Evolutionary conservation across 1,140 invertebrate genomes (phyloP).

Genomic region (Pseudoatta argentina): DNA sequence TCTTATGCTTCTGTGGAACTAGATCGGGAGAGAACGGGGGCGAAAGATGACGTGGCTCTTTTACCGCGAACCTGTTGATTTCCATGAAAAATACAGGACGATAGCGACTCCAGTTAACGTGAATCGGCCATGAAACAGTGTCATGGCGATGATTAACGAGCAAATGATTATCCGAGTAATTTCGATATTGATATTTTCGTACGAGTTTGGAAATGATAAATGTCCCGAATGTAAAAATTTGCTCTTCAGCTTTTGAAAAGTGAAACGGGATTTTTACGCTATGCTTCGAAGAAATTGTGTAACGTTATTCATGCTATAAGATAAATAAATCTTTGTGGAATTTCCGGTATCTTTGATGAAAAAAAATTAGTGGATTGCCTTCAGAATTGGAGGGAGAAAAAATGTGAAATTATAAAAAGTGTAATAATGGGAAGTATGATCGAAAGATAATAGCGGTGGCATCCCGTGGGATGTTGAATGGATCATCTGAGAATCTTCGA

Average conservation of each 20-base stretch:
- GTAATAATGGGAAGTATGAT: constrained; percentile 21
- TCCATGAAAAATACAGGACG: constrained; percentile 70
- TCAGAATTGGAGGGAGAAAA: background rate
- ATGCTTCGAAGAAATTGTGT: background rate
- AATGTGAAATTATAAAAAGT: background rate
- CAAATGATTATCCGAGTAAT: constrained; percentile 52
- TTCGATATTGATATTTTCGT: constrained; percentile 55
- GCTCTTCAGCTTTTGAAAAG: background rate
- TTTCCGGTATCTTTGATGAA: background rate
- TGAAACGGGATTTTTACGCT: background rate
- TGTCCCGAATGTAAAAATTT: constrained; percentile 29
- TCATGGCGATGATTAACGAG: constrained; percentile 69
- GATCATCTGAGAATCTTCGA: constrained; percentile 52
- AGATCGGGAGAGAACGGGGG: constrained; percentile 36
- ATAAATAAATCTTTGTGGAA: background rate
- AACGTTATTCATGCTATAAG: background rate
- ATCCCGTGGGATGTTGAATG: constrained; percentile 8
- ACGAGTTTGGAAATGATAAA: constrained; percentile 47
- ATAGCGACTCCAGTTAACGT: constrained; percentile 31
- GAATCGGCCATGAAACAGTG: constrained; percentile 56
- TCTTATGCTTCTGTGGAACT: background rate
- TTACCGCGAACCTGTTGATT: constrained; percentile 73
- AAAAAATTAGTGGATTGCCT: background rate
- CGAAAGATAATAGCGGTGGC: constrained; percentile 2
- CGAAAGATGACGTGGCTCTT: constrained; percentile 70